These are phyloP conservation scores for Malacoraja senta DNA, from an alignment of 2,797 vertebrate species.

Conservation along the genomic window DNA sequence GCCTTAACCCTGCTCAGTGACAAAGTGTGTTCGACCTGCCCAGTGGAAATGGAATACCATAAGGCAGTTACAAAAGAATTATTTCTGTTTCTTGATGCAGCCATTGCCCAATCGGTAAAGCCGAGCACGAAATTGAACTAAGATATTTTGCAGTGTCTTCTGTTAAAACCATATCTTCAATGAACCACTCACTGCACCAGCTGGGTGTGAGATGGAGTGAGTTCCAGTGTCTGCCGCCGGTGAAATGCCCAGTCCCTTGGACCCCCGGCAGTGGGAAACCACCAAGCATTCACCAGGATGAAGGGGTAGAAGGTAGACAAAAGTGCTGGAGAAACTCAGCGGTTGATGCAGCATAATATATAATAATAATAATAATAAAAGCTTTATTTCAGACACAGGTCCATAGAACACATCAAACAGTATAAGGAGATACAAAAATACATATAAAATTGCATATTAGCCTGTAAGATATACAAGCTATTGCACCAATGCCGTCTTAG, in stretches of 20 bases:
- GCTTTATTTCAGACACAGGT: too few species aligned
- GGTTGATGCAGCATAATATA: too few species aligned
- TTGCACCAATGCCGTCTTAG: too few species aligned
- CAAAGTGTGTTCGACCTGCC: background rate
- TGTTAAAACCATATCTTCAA: background rate
- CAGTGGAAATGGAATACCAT: background rate
- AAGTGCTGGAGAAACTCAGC: too few species aligned
- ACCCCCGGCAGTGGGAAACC: background rate
- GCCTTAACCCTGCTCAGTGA: background rate
- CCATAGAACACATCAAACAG: too few species aligned
- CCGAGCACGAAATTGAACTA: background rate
- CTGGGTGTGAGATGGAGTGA: background rate
- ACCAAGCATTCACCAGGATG: background rate
- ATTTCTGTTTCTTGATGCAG: background rate
- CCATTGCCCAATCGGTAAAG: background rate
- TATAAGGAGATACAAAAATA: too few species aligned
- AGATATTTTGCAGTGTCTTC: background rate
- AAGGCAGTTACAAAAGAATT: too few species aligned
- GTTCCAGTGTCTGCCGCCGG: background rate
- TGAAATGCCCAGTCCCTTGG: background rate
- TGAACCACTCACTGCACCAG: too few species aligned
- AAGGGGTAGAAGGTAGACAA: background rate
- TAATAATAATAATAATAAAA: too few species aligned
- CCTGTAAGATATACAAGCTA: too few species aligned
- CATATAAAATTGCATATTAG: too few species aligned